These are phyloP conservation scores for Butorides virescens DNA, from an alignment of 2,113 vertebrate genomes.

Conservation along the genomic window DNA sequence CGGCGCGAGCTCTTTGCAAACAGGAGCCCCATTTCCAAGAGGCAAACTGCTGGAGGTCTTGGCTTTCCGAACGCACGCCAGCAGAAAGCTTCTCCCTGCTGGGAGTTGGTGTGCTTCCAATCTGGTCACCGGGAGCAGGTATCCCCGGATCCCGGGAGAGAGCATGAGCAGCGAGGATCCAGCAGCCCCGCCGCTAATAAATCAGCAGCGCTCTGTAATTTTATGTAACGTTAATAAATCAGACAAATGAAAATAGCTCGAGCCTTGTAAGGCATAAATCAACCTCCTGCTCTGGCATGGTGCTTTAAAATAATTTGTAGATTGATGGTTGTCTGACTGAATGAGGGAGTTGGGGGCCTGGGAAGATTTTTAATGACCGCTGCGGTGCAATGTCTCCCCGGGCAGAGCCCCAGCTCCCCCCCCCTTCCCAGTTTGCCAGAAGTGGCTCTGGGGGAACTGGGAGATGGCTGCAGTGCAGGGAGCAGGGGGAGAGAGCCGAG, in stretches of 20 bases:
- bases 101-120: rapidly evolving
- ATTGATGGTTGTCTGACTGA: not conserved
- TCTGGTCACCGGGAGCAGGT: not conserved
- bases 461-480: not conserved
- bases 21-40: not conserved
- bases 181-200: not conserved
- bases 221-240: conserved; percentile 46
- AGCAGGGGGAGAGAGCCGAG: rapidly evolving
- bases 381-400: not conserved
- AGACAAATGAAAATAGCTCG: conserved; percentile 56
- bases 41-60: not conserved
- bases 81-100: not conserved
- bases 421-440: not conserved
- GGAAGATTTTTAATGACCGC: conserved; percentile 24
- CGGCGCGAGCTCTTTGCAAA: rapidly evolving
- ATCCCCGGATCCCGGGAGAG: not conserved
- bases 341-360: conserved; percentile 6
- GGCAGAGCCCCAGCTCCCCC: not conserved
- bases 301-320: conserved; percentile 47
- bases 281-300: not conserved
- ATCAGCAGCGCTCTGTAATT: conserved; percentile 20
- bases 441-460: not conserved
- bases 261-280: conserved; percentile 29
- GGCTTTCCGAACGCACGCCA: rapidly evolving
- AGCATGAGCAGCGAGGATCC: not conserved